A percentile compares a stretch with the other conserved stretches of the same genome.
These are phyloP conservation scores for Schizopygopsis pylzovi DNA, from an alignment of 2,797 vertebrate genomes.

Conservation along the genomic window DNA sequence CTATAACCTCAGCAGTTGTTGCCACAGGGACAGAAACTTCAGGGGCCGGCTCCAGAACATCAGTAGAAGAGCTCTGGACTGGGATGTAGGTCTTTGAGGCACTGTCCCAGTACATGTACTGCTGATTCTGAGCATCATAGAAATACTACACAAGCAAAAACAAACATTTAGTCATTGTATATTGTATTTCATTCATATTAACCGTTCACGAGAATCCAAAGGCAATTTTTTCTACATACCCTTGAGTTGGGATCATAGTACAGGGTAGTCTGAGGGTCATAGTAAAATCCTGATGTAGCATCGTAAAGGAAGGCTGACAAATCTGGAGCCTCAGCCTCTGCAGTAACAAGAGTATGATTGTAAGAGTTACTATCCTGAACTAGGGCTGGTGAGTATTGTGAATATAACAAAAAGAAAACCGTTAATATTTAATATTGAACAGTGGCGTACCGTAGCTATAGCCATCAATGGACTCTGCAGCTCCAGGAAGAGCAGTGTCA, in stretches of 20 bases:
- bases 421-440: not conserved
- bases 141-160: slow-evolving; percentile 75
- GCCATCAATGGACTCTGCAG: slow-evolving; percentile 62
- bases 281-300: slow-evolving; percentile 95
- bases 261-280: slow-evolving; percentile 92
- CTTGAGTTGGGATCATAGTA: slow-evolving; percentile 94
- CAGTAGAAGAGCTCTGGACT: slow-evolving; percentile 71
- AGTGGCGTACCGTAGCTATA: slow-evolving; percentile 65
- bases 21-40: slow-evolving; percentile 18
- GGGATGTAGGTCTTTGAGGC: slow-evolving; percentile 79
- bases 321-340: slow-evolving; percentile 86
- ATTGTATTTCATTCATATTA: not conserved
- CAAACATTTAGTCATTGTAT: not conserved
- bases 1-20: slow-evolving; percentile 23
- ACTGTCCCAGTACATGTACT: slow-evolving; percentile 84
- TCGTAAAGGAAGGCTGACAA: slow-evolving; percentile 91
- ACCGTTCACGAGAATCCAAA: not conserved
- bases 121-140: slow-evolving; percentile 83
- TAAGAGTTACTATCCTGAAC: not conserved
- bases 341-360: not conserved
- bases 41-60: slow-evolving; percentile 57
- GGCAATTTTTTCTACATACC: slow-evolving; percentile 75
- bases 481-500: slow-evolving; percentile 34
- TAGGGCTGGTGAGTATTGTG: not conserved
- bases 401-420: not conserved